phyloP scores from a whole-genome alignment of 2,888 invertebrate species.

The Zaprionus bogoriensis region DNA sequence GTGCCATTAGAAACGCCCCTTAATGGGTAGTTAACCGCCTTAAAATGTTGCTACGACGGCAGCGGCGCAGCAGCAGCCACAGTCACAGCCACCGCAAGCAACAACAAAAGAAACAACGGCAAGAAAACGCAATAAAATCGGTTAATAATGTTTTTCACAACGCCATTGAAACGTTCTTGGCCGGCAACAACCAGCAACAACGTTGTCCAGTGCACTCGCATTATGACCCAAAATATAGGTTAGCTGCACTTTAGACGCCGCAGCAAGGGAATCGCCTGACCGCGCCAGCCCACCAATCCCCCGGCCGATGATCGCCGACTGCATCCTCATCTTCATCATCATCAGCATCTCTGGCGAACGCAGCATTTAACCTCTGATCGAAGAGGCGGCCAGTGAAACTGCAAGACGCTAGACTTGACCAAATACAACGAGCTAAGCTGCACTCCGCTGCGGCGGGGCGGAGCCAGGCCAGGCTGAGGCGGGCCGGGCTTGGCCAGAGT shows the following conservation, averaged over 20 bases:
- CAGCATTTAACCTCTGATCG: conserved; percentile 71
- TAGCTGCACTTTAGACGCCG: conserved; percentile 56
- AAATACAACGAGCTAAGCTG: conserved; percentile 32
- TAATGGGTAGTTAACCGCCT: conserved; percentile 79
- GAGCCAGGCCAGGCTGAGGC: conserved; percentile 1
- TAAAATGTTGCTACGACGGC: conserved; percentile 56
- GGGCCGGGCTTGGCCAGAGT: conserved; percentile 12
- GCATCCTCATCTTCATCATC: conserved; percentile 35
- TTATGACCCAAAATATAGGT: conserved; percentile 76
- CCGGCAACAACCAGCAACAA: conserved; percentile 24
- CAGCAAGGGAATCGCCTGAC: background rate
- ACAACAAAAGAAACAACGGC: too few relatives aligned
- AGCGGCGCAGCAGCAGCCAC: background rate
- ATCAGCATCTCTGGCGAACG: conserved; percentile 46
- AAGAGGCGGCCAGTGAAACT: conserved; percentile 40
- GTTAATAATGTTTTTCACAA: conserved; percentile 79
- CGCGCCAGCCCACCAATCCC: background rate
- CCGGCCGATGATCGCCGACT: conserved; percentile 46
- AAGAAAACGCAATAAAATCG: conserved; percentile 71
- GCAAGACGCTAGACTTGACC: conserved; percentile 49
- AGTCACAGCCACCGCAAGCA: conserved; percentile 23
- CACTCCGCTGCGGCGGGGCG: background rate
- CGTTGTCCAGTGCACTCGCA: conserved; percentile 28
- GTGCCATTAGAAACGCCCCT: conserved; percentile 76
- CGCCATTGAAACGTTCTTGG: conserved; percentile 65